Evolutionary conservation across 2,888 invertebrate species (phyloP).

Genomic region (Apodemia duryi): DNA sequence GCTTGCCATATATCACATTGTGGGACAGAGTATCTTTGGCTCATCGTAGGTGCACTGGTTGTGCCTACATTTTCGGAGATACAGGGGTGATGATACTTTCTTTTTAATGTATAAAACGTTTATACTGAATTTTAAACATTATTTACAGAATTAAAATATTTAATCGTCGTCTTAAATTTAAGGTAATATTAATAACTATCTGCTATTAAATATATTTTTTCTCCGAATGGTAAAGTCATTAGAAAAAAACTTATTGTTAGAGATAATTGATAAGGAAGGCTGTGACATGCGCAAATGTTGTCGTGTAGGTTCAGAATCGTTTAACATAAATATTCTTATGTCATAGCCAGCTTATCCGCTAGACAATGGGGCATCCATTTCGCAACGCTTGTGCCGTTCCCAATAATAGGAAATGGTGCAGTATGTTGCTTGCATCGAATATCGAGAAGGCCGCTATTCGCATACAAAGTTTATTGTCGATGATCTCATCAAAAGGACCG

Average conservation of each 20-base stretch:
- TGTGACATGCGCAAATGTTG: background rate
- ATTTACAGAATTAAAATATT: no score
- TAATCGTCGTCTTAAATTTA: no score
- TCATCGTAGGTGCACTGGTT: no score
- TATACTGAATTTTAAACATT: no score
- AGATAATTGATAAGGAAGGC: background rate
- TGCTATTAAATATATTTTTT: no score
- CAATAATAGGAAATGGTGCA: slow-evolving; percentile 76
- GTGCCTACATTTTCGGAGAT: no score
- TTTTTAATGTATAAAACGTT: no score
- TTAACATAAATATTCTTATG: background rate
- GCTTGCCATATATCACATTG: no score
- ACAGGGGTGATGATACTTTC: no score
- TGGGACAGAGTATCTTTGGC: no score
- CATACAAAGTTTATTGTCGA: slow-evolving; percentile 70
- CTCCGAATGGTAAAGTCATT: no score
- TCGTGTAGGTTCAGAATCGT: slow-evolving; percentile 3
- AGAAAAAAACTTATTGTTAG: background rate
- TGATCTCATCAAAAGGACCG: slow-evolving; percentile 79
- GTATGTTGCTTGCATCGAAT: slow-evolving; percentile 63
- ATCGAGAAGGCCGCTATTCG: slow-evolving; percentile 68
- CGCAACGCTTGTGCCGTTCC: slow-evolving; percentile 57
- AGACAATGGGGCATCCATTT: slow-evolving; percentile 70
- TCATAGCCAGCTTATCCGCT: slow-evolving; percentile 38
- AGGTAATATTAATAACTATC: no score